A percentile compares a stretch with the other conserved stretches of the same genome.
Evolutionary conservation across 2,888 invertebrate genomes (phyloP).

Genomic region (Sinhomidia bicolor): DNA sequence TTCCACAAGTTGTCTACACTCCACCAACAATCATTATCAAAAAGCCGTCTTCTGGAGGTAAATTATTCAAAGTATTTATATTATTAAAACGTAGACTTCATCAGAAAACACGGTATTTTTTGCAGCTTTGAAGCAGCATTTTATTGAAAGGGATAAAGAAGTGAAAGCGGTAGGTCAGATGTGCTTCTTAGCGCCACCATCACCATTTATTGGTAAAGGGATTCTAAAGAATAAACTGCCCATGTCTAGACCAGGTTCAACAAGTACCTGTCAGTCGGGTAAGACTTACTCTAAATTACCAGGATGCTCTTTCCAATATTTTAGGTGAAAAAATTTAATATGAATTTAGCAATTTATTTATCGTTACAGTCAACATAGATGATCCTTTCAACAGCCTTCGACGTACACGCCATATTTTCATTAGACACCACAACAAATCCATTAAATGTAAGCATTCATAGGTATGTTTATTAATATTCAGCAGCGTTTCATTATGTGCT

Average conservation of each 20-base stretch:
- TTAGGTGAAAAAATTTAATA: no score
- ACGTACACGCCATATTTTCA: conserved; percentile 73
- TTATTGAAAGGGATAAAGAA: conserved; percentile 55
- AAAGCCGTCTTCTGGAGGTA: conserved; percentile 44
- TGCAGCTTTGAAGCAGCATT: conserved; percentile 37
- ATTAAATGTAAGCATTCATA: conserved; percentile 68
- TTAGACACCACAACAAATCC: conserved; percentile 70
- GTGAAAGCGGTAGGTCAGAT: conserved; percentile 65
- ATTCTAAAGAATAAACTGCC: conserved; percentile 53
- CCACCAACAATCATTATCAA: conserved; percentile 60
- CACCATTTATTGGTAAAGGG: conserved; percentile 53
- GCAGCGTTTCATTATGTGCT: background rate
- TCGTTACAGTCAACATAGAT: conserved; percentile 26
- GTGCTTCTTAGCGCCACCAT: conserved; percentile 66
- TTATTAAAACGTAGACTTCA: no score
- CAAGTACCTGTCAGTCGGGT: conserved; percentile 30
- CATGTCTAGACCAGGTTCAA: conserved; percentile 36
- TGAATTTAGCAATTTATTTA: background rate
- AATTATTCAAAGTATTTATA: no score
- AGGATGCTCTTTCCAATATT: background rate
- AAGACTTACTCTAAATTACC: background rate
- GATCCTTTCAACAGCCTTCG: conserved; percentile 68
- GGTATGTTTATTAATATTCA: background rate
- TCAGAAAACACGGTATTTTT: no score
- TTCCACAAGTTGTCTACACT: conserved; percentile 54